Conservation (phyloP, 2,888 invertebrate genomes). For the Amblyjoppa fuscipennis region DNA sequence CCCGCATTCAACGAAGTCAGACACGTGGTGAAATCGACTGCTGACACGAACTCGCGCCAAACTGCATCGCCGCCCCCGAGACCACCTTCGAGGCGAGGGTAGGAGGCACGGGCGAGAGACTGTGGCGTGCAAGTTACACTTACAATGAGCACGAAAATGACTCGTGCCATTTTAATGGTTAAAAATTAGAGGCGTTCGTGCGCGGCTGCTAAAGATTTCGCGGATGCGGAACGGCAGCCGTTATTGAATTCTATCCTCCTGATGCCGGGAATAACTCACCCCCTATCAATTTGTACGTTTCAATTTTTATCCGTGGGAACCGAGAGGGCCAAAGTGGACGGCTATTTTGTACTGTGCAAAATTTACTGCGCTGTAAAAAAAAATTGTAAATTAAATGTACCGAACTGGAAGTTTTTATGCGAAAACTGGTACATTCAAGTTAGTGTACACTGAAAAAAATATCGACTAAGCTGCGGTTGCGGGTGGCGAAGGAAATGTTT, state of each 20-base stretch:
- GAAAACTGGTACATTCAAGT: too few relatives aligned
- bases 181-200: slow-evolving; percentile 57
- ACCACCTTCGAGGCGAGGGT: slow-evolving; percentile 20
- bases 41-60: slow-evolving; percentile 61
- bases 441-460: too few relatives aligned
- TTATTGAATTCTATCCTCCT: slow-evolving; percentile 31
- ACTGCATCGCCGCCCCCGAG: slow-evolving; percentile 3
- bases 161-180: slow-evolving; percentile 56
- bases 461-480: too few relatives aligned
- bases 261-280: neutral
- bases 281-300: neutral
- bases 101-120: neutral
- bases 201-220: slow-evolving; percentile 45
- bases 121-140: slow-evolving; percentile 60
- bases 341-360: too few relatives aligned
- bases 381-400: too few relatives aligned
- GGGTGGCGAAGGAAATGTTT: too few relatives aligned
- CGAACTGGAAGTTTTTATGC: too few relatives aligned
- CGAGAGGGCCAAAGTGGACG: neutral
- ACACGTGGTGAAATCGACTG: slow-evolving; percentile 60
- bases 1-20: slow-evolving; percentile 57
- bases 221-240: slow-evolving; percentile 25
- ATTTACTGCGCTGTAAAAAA: too few relatives aligned
- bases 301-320: neutral
- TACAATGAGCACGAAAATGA: slow-evolving; percentile 60